Evolutionary conservation across 2,888 invertebrate species (phyloP), one percentile per base, ranked within the genome.

Genomic region (Pogonocherus hispidulus): DNA sequence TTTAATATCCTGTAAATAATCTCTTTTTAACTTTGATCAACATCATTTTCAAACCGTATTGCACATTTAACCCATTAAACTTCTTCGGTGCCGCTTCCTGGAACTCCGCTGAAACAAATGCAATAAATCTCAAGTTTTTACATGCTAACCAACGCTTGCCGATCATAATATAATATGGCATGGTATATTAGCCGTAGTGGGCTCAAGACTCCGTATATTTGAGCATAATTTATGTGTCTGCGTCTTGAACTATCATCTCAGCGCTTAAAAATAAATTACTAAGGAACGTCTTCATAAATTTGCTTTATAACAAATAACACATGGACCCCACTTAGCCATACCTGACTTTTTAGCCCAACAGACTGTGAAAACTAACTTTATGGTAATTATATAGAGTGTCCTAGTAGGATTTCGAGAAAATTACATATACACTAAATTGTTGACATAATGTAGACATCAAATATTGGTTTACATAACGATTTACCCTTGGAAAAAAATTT

Each of bases 191-290:
- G 69, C 72, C 71, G 73, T 75, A 70, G 66, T 64, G 71, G 69
- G 70, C 27, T 69, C 72, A 67, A 66, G 67, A 70, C 60, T 64
- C 14, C 49, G 46, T 56, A 73, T 71, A 73, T 78, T 77, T 74
- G 73, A 74, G 60, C 68, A 66, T 80, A 80, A 82, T 81, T 82
- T 82, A 81, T 82, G 78, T 76, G 79, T 78, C 78, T 78, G 79
- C 72, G 78, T 76, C 77, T 76, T 71, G 69, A 74, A 73, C 76
- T 78, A 79, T 80, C 79, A 78, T 79, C 76, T 76, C 66, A 67
- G 70, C 71, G 77, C 77, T 81, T 80, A 80, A 80, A 82, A 80
- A 80, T 80, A 79, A 82, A 80, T 81, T 81, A 82, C 75, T 71
- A 74, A 74, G 67, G 75, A 75, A 80, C 74, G 76, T 79, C 81